phyloP scores from a whole-genome alignment of 1,140 invertebrate genomes.

The Stratiolaelaps scimitus region DNA sequence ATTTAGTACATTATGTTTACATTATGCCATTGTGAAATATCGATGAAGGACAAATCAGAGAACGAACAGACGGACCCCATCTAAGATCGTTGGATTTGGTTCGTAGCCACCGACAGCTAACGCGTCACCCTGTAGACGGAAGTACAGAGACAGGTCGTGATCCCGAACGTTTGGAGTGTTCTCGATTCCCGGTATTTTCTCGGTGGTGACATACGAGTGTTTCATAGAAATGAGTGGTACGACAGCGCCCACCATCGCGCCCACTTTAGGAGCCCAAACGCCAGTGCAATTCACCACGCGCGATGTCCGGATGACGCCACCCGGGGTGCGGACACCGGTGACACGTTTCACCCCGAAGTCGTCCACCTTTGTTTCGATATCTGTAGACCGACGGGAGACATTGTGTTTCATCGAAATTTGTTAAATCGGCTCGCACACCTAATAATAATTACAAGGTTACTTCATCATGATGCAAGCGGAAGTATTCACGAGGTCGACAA shows the following conservation, averaged over 20 bases:
- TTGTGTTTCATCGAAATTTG: conserved; percentile 61
- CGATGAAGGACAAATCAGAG: neutral
- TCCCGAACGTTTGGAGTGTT: conserved; percentile 66
- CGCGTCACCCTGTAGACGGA: conserved; percentile 65
- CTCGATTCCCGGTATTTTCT: conserved; percentile 56
- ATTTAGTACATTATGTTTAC: too few species aligned
- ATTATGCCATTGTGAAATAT: too few species aligned
- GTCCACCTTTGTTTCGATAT: conserved; percentile 51
- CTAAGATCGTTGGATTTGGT: conserved; percentile 61
- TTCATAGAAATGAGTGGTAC: conserved; percentile 69
- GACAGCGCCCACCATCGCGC: conserved; percentile 53
- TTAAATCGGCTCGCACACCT: too few species aligned
- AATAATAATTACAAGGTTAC: too few species aligned
- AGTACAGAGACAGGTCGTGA: conserved; percentile 67
- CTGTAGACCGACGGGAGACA: conserved; percentile 50
- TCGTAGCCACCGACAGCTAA: conserved; percentile 76
- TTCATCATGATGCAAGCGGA: too few species aligned
- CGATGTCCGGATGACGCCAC: conserved; percentile 57
- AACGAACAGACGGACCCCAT: conserved; percentile 46
- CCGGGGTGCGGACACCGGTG: conserved; percentile 57
- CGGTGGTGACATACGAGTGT: conserved; percentile 71
- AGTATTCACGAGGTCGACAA: neutral
- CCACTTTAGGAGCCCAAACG: conserved; percentile 61
- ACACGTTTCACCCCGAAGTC: conserved; percentile 53
- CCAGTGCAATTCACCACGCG: conserved; percentile 58